Base-by-base conservation (phyloP, 2,888 invertebrate species). In the Fragum fragum region DNA sequence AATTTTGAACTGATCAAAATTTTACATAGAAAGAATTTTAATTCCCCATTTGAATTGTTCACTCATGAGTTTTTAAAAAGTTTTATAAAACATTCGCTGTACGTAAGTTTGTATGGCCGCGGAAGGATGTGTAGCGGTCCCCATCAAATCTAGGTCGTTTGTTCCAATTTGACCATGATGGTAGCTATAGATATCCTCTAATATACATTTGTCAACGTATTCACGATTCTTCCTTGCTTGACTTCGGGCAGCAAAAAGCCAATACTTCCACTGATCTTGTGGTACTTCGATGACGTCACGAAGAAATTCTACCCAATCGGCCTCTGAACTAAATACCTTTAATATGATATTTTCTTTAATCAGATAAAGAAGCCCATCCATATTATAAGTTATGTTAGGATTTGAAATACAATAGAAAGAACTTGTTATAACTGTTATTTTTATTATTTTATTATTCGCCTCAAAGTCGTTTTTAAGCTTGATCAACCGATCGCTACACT, bases 181-280 rank as follows among this genome's bases (percentile, higher is more conserved):
- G 23, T 23, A 53, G n/a, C n/a, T 23, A 53, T 53, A 53, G 23
- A 53, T 53, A n/a, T 53, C 53, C n/a, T 53, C 23, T 53, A 53
- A 53, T 21, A 53, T 53, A 53, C 53, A 53, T n/a, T n/a, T 53
- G 53, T 53, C 53, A 7, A 53, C n/a, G 23, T 53, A 53, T 53
- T 53, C 53, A n/a, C 53, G 53, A 6, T 5, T 23, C n/a, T 23
- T 53, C 53, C n/a, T 53, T 23, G 14, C 53, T 23, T 1, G 3
- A 21, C 23, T 53, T n/a, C 53, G 6, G 23, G 53, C n/a, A 9
- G 1, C 3, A 1, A 1, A n/a, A 16, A 53, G 23, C 53, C 53
- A 53, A 53, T 21, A n/a, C 9, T n/a, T 53, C 21, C n/a, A 23
- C n/a, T 53, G 53, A 1, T 53, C n/a, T 53, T 53, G 18, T n/a